A percentile compares a stretch with the other conserved stretches of the same genome.
These are phyloP conservation scores for Malurus elegans DNA, from an alignment of 2,113 vertebrate genomes.

Conservation along the genomic window DNA sequence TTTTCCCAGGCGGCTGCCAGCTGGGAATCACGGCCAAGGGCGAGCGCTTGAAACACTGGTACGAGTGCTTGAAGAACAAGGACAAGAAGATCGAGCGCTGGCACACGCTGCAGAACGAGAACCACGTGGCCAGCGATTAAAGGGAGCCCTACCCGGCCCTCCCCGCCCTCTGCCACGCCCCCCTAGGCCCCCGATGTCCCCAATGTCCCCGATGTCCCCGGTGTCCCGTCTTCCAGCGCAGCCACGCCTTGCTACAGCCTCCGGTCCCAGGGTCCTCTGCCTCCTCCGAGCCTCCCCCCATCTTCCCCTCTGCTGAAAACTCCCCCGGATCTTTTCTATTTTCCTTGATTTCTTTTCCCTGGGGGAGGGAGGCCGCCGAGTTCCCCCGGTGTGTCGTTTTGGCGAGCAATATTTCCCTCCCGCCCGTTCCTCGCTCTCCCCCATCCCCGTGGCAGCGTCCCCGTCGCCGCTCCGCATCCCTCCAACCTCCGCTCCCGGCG, in stretches of 20 bases:
- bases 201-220: neutral
- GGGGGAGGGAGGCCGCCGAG: too few relatives aligned
- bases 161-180: constrained; percentile 24
- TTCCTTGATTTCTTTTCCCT: neutral
- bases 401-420: constrained; percentile 44
- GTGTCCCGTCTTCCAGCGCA: constrained; percentile 50
- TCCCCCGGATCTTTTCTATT: neutral
- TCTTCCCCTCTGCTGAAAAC: neutral
- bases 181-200: constrained; percentile 18
- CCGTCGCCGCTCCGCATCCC: neutral
- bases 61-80: constrained; percentile 97
- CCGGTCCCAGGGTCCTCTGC: neutral
- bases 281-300: neutral
- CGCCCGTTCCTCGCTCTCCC: neutral
- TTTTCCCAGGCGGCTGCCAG: constrained; percentile 82
- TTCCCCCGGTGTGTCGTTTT: neutral
- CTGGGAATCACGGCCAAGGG: constrained; percentile 95
- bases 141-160: neutral
- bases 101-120: constrained; percentile 92
- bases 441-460: neutral
- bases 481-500: neutral
- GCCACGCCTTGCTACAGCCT: constrained; percentile 14
- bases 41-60: constrained; percentile 97
- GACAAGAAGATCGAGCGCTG: constrained; percentile 98
- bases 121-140: constrained; percentile 88